Conservation (phyloP, 2,797 vertebrate genomes). For the Otolemur crassicaudatus region DNA sequence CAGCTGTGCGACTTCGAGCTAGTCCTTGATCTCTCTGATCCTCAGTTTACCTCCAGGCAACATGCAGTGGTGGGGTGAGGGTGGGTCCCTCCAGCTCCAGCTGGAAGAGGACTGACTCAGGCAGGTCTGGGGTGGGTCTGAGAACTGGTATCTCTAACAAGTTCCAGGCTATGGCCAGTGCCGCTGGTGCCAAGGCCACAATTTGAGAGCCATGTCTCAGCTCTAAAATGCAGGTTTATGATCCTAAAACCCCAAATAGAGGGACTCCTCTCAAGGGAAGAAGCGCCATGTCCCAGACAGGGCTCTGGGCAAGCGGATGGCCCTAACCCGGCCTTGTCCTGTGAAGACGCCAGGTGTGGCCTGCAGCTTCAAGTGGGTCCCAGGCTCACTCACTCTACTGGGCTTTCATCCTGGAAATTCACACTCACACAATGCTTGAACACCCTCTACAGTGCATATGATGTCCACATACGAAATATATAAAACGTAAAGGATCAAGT, state of each 20-base stretch:
- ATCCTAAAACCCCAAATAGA: neutral
- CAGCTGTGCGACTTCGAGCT: neutral
- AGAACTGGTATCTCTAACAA: neutral
- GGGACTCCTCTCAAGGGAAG: rapidly evolving
- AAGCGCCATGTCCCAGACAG: rapidly evolving
- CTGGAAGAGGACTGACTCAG: neutral
- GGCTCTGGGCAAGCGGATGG: neutral
- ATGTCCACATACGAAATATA: rapidly evolving
- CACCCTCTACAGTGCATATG: neutral
- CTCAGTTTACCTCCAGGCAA: neutral
- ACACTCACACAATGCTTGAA: neutral
- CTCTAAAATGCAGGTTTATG: neutral
- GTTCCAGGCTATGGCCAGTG: neutral
- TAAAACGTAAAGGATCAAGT: neutral
- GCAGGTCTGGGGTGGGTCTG: rapidly evolving
- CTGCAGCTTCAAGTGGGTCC: neutral
- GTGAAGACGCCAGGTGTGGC: rapidly evolving
- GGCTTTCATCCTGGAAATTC: neutral
- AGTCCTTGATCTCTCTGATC: neutral
- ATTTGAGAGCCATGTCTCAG: neutral
- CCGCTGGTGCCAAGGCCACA: neutral
- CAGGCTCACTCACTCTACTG: rapidly evolving
- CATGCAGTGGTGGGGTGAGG: rapidly evolving
- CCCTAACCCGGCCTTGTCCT: rapidly evolving
- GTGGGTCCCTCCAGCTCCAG: neutral